Evolutionary conservation across 2,888 invertebrate genomes (phyloP).

Genomic region (Microchrysa polita): DNA sequence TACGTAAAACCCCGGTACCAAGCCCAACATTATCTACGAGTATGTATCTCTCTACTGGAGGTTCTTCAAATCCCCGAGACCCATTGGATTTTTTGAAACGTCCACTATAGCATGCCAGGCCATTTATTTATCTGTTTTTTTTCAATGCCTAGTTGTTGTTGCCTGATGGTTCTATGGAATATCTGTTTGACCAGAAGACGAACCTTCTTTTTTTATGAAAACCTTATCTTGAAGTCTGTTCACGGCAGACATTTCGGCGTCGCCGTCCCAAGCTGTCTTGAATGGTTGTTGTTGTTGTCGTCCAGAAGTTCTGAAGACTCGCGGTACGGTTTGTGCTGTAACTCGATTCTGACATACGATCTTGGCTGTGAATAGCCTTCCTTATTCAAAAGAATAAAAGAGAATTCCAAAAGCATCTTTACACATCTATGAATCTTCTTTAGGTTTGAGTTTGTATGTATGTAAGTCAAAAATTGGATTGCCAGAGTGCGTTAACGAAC

Average conservation of each 20-base stretch:
- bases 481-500: background rate
- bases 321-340: background rate
- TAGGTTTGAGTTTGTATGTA: no score
- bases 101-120: background rate
- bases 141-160: constrained; percentile 18
- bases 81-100: background rate
- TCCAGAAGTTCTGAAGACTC: background rate
- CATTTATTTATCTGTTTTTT: constrained; percentile 27
- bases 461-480: constrained; percentile 7
- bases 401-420: no score
- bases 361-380: constrained; percentile 11
- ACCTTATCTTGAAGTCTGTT: constrained; percentile 32
- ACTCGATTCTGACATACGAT: constrained; percentile 38
- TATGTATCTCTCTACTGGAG: background rate
- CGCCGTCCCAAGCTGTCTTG: constrained; percentile 16
- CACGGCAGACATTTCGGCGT: constrained; percentile 43
- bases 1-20: no score
- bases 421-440: background rate
- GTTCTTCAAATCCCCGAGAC: background rate
- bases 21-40: background rate
- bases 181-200: constrained; percentile 15
- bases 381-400: background rate
- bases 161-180: no score
- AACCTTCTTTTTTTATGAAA: constrained; percentile 28
- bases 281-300: constrained; percentile 35